Base-by-base conservation (phyloP, 2,888 invertebrate species). In the Perithous albicinctus region DNA sequence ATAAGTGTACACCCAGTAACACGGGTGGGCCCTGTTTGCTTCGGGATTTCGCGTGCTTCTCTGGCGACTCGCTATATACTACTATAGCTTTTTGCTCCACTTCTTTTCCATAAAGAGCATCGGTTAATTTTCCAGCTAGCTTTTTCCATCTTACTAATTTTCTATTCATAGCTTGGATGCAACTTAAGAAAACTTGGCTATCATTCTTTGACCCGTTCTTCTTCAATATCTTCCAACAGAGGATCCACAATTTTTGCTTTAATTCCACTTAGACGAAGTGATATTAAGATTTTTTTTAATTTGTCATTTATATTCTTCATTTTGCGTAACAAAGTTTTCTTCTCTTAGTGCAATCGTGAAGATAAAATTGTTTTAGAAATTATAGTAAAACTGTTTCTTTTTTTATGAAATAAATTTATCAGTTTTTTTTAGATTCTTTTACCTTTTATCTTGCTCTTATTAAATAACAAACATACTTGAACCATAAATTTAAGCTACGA, bases 1-100 rank as follows among this genome's bases (percentile, higher is more conserved):
- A 81, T 78, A 81, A 73, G 67, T 77, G 63, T 73, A 81, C 73
- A 77, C 61, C 64, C 61, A 69, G 51, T 73, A 80, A 76, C 66
- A 72, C 69, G 73, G 69, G n/a, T n/a, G n/a, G 41, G 64, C 54
- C 76, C 67, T 78, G 81, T 78, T 81, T 78, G 38, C 69, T 26
- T 46, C 54, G 20, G 69, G 73, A 74, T 77, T 78, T 78, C 43
- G 54, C 63, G 29, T 54, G 35, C 51, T 20, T 41, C 29, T 32
- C n/a, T n/a, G n/a, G 69, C 54, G 69, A 59, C 63, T 72, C 20
- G 63, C 41, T 12, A 29, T n/a, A n/a, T n/a, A n/a, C 15, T 18
- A 0, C 23, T 1, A 59, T 2, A 6, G 8, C 6, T 59, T 56
- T 59, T 56, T 59, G 59, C 59, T 59, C 18, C 32, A 59, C 5